Evolutionary conservation across 1,140 invertebrate species (phyloP).

Genomic region (Drosophila ficusphila): DNA sequence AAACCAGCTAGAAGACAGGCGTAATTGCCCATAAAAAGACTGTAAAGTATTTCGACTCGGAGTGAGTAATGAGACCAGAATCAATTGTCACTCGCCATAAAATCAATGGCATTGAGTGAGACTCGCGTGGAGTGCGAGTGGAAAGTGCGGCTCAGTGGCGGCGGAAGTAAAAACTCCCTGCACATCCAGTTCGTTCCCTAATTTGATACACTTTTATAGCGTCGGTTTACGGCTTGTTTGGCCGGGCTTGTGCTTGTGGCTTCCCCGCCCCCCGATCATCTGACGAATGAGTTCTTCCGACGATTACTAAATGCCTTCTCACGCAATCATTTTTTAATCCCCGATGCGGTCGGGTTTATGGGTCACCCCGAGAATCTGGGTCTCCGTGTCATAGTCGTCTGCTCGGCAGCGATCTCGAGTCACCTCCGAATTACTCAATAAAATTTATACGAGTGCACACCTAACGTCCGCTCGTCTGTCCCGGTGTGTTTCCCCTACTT

Average conservation of each 20-base stretch:
- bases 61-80: slow-evolving; percentile 39
- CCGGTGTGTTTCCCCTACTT: slow-evolving; percentile 18
- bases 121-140: slow-evolving; percentile 15
- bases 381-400: slow-evolving; percentile 54
- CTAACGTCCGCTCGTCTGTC: slow-evolving; percentile 25
- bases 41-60: slow-evolving; percentile 49
- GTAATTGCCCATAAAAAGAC: slow-evolving; percentile 49
- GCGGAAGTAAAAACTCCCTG: slow-evolving; percentile 24
- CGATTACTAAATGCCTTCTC: slow-evolving; percentile 82
- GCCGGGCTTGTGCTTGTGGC: no score
- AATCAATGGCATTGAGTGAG: slow-evolving; percentile 52
- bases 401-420: slow-evolving; percentile 35
- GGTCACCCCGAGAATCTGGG: slow-evolving; percentile 50
- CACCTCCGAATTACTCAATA: slow-evolving; percentile 68
- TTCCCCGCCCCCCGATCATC: slow-evolving; percentile 38
- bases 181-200: slow-evolving; percentile 71
- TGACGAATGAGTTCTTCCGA: slow-evolving; percentile 71
- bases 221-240: slow-evolving; percentile 75
- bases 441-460: slow-evolving; percentile 69
- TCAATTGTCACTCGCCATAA: slow-evolving; percentile 34
- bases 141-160: slow-evolving; percentile 19
- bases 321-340: slow-evolving; percentile 83
- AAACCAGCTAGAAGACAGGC: slow-evolving; percentile 35
- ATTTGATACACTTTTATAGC: slow-evolving; percentile 81
- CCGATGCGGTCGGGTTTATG: slow-evolving; percentile 66